A percentile compares a stretch with the other conserved stretches of the same genome.
Evolutionary conservation across 1,140 invertebrate genomes (phyloP).

Genomic region (Tachypleus tridentatus): DNA sequence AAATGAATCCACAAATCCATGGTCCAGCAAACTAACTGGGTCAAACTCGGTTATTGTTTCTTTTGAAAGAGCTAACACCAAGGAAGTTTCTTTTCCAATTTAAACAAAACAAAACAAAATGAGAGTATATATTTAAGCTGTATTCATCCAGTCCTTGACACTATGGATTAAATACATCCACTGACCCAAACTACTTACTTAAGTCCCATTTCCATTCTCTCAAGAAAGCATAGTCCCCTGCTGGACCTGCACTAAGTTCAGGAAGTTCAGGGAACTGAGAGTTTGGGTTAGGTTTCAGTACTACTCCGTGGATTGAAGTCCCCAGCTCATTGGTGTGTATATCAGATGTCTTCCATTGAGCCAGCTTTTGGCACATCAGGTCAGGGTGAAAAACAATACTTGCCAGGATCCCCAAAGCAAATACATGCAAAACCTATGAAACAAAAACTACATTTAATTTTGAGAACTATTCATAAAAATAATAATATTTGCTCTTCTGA

Average conservation of each 20-base stretch:
- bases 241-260: slow-evolving; percentile 16
- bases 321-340: slow-evolving; percentile 10
- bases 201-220: slow-evolving; percentile 13
- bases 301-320: background rate
- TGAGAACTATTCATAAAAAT: too few species aligned
- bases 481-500: too few species aligned
- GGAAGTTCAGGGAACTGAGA: slow-evolving; percentile 16
- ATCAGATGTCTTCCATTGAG: slow-evolving; percentile 10
- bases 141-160: background rate
- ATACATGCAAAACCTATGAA: slow-evolving; percentile 16
- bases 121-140: background rate
- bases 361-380: slow-evolving; percentile 6
- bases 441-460: background rate
- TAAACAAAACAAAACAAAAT: background rate
- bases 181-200: slow-evolving; percentile 7
- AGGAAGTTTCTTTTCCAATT: background rate
- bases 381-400: slow-evolving; percentile 18
- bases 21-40: background rate
- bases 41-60: background rate
- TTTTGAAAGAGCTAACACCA: background rate
- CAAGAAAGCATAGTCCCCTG: slow-evolving; percentile 19
- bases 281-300: background rate
- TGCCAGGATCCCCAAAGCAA: slow-evolving; percentile 13
- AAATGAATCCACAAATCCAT: background rate
- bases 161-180: background rate